Evolutionary conservation across 2,888 invertebrate genomes (phyloP), one percentile per base, ranked within the genome.

Genomic region (Zelleria hepariella): DNA sequence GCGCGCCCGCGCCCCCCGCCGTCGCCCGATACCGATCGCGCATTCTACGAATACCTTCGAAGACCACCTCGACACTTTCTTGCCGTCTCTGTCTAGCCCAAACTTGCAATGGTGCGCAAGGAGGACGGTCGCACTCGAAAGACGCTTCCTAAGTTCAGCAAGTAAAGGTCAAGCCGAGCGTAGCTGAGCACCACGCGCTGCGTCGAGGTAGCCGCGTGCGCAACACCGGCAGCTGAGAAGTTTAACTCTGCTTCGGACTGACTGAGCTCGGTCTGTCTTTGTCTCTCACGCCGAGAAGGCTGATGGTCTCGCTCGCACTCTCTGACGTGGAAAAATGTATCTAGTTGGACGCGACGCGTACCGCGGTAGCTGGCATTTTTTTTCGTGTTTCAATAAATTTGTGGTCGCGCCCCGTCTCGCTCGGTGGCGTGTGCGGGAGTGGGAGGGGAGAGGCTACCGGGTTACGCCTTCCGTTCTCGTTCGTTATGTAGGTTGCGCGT

Each of bases 391-490:
- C 84, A 86, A 88, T 88, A 87, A 88, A 87, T 88, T 87, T 86
- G 86, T 84, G 83, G 81, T 86, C 78, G 77, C 83, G 82, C 82
- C 77, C n/a, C 82, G 86, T 83, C 82, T 71, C 81, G 75, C 32
- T 42, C 32, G 83, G 83, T 81, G 77, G 73, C 78, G 72, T 42
- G 32, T 15, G 32, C 15, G 74, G 70, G 82, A 86, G 81, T 85
- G 79, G 85, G 82, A 75, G 61, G 78, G 78, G 69, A 73, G 77
- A 82, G 74, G 86, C 89, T 78, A 85, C 89, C 75, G 88, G 75
- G 87, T 88, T 88, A 90, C 90, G 87, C 90, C 88, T 88, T 86
- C 86, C 86, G 82, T 82, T 80, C 78, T 86, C 80, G 83, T 85
- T 86, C 80, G 83, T 85, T 86, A 87, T 84, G 86, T 87, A 85